Base-by-base conservation (phyloP, 2,888 invertebrate genomes). In the Tinea pellionella region DNA sequence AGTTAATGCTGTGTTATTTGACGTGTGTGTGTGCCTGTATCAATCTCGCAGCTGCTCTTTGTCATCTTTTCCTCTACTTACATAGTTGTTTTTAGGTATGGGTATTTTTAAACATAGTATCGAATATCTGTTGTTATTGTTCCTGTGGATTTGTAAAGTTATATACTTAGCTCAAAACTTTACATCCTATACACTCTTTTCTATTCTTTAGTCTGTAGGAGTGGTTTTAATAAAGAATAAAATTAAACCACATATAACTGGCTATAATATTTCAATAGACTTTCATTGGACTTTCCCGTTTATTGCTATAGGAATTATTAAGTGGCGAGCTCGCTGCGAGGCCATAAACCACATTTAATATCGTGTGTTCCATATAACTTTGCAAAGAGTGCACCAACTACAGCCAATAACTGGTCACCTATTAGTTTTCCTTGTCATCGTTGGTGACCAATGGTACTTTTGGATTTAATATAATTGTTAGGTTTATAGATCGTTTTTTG, bases 1-100 rank as follows among this genome's bases (percentile, higher is more conserved):
- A 57, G 32, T 57, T 57, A 57, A 57, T 55, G 57, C 60, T 19
- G 41, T 53, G 55, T 60, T 37, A 60, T 62, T 60, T 53, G 60
- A 53, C 16, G 53, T 53, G 24, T 24, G 24, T 24, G 24, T 24
- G 53, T 47, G 47, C 37, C 47, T 15, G 47, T 47, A 15, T 2
- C 47, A 47, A 15, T n/a, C 47, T 13, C 15, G 47, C 3, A 15
- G 13, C 32, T 57, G 16, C 32, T 57, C 7, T 57, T 30, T 57
- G 18, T 55, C n/a, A 15, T 19, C 18, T 13, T 37, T 37, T 37
- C 9, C 2, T 37, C 13, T 29, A 57, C 47, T 37, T 15, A 56
- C 47, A 9, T 12, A 16, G 18, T 56, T 47, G 58, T 58, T 51
- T 51, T 58, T 43, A 60, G 30, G 32, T 60, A 56, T 56, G 30